phyloP scores from a whole-genome alignment of 2,888 invertebrate species.

The Drosophila phalerata region DNA sequence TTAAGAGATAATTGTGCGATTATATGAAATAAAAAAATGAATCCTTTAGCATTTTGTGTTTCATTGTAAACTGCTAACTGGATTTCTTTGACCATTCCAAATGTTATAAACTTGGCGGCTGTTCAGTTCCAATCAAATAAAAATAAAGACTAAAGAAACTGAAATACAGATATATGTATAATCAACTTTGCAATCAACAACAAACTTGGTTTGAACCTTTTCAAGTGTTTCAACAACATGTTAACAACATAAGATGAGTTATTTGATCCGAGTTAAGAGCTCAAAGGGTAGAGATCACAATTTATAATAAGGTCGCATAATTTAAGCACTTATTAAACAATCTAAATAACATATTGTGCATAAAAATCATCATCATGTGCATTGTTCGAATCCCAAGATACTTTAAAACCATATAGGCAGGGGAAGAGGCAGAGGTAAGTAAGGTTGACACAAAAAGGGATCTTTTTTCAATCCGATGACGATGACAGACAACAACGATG shows the following conservation, averaged over 20 bases:
- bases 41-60: neutral
- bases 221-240: neutral
- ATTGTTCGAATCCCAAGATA: constrained; percentile 46
- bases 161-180: too few species aligned
- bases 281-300: constrained; percentile 11
- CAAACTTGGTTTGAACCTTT: neutral
- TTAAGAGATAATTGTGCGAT: constrained; percentile 37
- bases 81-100: neutral
- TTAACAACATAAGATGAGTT: constrained; percentile 10
- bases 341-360: constrained; percentile 70
- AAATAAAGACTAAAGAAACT: too few species aligned
- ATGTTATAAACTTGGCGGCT: too few species aligned
- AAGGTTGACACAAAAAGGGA: constrained; percentile 39
- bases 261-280: constrained; percentile 19
- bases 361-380: constrained; percentile 52
- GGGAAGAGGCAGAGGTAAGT: neutral
- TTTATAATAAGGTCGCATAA: constrained; percentile 5
- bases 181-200: neutral
- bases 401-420: neutral
- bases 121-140: too few species aligned
- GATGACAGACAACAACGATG: constrained; percentile 44
- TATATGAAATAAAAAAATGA: neutral
- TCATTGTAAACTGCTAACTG: neutral
- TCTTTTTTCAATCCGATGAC: constrained; percentile 10
- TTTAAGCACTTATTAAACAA: constrained; percentile 68